These are phyloP conservation scores for Forficula auricularia DNA, from an alignment of 1,140 invertebrate genomes.

Conservation along the genomic window DNA sequence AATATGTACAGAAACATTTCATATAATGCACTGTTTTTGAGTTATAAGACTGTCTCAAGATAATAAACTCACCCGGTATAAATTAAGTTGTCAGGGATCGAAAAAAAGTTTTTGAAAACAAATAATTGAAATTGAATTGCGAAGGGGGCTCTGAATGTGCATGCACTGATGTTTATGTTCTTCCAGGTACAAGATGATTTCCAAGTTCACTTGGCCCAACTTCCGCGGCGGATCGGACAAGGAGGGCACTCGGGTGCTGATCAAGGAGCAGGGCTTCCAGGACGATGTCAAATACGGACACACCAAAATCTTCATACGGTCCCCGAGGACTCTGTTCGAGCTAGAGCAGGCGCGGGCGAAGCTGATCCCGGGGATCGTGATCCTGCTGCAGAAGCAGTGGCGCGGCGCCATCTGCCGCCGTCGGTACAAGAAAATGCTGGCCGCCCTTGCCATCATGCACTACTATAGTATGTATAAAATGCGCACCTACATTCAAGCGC, in stretches of 20 bases:
- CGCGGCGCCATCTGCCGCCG: slow-evolving; percentile 62
- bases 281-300: slow-evolving; percentile 83
- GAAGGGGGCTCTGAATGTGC: too few species aligned
- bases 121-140: too few species aligned
- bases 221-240: slow-evolving; percentile 54
- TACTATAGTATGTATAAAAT: slow-evolving; percentile 75
- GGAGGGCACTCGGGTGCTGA: slow-evolving; percentile 67
- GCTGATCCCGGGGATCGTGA: slow-evolving; percentile 74
- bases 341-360: slow-evolving; percentile 62
- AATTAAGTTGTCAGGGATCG: too few species aligned
- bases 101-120: too few species aligned
- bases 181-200: slow-evolving; percentile 87
- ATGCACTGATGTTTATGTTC: too few species aligned
- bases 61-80: too few species aligned
- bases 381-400: slow-evolving; percentile 87
- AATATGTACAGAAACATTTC: too few species aligned
- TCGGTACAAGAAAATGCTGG: slow-evolving; percentile 68
- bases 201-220: slow-evolving; percentile 86
- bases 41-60: too few species aligned
- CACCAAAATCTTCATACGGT: slow-evolving; percentile 87
- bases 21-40: too few species aligned
- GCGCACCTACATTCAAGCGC: slow-evolving; percentile 52
- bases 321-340: slow-evolving; percentile 72
- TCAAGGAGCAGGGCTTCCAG: slow-evolving; percentile 57
- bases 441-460: slow-evolving; percentile 60